These are phyloP conservation scores for Coracias cyanogaster DNA, from an alignment of 2,797 vertebrate species.

Conservation along the genomic window DNA sequence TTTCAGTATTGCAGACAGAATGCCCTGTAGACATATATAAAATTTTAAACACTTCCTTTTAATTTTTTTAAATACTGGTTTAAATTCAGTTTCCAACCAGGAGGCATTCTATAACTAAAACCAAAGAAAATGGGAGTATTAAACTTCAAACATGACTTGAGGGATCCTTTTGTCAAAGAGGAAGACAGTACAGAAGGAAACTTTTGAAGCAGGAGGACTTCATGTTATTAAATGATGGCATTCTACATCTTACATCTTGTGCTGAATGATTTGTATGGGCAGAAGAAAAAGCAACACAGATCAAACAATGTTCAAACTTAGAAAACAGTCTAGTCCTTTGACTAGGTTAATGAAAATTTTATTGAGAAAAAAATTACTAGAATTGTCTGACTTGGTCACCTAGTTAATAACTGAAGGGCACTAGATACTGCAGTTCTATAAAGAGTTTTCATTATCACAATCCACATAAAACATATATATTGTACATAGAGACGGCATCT, in stretches of 20 bases:
- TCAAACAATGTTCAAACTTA: not conserved
- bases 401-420: not conserved
- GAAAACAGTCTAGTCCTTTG: not conserved
- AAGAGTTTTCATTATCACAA: not conserved
- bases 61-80: not conserved
- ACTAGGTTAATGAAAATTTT: not conserved
- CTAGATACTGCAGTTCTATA: not conserved
- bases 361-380: not conserved
- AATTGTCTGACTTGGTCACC: not conserved
- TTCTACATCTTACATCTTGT: not conserved
- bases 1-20: not conserved
- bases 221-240: not conserved
- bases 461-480: not conserved
- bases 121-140: not conserved
- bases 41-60: not conserved
- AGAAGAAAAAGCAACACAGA: not conserved
- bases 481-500: not conserved
- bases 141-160: not conserved
- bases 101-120: not conserved
- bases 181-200: not conserved
- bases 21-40: not conserved
- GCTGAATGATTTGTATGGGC: not conserved
- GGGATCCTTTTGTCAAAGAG: not conserved
- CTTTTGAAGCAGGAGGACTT: not conserved
- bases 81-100: not conserved